Conservation (phyloP, 2,113 vertebrate species). For the Mastomys natalensis region DNA sequence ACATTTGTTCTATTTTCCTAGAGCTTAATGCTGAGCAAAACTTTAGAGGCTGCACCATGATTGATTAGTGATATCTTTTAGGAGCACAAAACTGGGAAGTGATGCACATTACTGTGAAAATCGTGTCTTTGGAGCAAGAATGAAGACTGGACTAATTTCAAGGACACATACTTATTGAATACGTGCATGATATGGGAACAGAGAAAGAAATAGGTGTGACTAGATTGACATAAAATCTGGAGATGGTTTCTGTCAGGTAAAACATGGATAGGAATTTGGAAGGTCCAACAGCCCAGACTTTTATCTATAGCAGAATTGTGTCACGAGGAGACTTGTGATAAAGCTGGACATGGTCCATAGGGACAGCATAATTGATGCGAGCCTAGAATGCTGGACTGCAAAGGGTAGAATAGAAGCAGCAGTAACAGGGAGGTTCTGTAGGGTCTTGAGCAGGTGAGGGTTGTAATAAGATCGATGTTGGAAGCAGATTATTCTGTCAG, state of each 20-base stretch:
- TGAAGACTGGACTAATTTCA: background rate
- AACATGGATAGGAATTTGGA: background rate
- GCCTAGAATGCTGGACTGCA: background rate
- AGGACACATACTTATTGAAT: background rate
- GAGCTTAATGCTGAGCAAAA: background rate
- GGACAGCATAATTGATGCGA: background rate
- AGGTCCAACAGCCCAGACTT: background rate
- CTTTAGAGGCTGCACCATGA: background rate
- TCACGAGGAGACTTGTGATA: constrained; percentile 34
- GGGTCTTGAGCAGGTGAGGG: constrained; percentile 56
- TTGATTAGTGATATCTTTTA: background rate
- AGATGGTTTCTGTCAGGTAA: background rate
- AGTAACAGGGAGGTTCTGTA: constrained; percentile 1
- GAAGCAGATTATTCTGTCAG: constrained; percentile 75
- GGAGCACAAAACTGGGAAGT: background rate
- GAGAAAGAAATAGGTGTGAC: background rate
- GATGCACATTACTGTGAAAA: background rate
- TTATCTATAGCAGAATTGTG: constrained; percentile 11
- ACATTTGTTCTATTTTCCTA: background rate
- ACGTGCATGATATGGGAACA: background rate
- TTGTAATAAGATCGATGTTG: constrained; percentile 67
- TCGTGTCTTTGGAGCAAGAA: background rate
- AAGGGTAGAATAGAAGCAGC: background rate
- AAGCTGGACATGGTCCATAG: background rate
- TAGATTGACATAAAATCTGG: background rate